phyloP scores from a whole-genome alignment of 2,113 vertebrate species.

The Tauraco erythrolophus region DNA sequence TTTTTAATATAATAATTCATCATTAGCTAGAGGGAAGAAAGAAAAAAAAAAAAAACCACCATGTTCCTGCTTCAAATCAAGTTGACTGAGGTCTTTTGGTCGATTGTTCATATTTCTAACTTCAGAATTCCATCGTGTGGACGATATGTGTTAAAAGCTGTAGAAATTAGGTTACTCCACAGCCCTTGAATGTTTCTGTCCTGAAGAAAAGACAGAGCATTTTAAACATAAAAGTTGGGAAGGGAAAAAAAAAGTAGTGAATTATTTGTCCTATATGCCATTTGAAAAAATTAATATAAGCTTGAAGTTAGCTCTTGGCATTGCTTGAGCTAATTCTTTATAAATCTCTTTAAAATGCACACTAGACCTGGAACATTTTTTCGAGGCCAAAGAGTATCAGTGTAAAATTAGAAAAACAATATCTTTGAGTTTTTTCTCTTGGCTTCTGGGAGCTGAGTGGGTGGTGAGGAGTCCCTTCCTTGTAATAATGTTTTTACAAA shows the following conservation, averaged over 20 bases:
- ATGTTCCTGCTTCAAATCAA: not conserved
- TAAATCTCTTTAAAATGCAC: constrained; percentile 29
- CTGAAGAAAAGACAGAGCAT: not conserved
- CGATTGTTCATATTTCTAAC: not conserved
- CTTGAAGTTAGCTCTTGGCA: constrained; percentile 6
- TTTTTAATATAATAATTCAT: constrained; percentile 62
- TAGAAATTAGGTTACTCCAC: not conserved
- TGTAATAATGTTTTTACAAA: constrained; percentile 38
- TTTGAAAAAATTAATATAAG: constrained; percentile 36
- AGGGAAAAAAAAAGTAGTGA: not conserved
- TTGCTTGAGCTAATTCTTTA: constrained; percentile 39
- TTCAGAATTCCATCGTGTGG: not conserved
- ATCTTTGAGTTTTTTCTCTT: constrained; percentile 33
- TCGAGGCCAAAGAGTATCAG: constrained; percentile 3
- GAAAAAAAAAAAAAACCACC: not conserved
- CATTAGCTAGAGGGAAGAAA: constrained; percentile 16
- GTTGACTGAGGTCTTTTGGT: not conserved
- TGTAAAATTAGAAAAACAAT: constrained; percentile 59
- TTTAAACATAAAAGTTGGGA: not conserved
- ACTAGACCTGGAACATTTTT: constrained; percentile 25
- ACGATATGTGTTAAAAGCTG: not conserved
- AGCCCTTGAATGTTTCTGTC: not conserved
- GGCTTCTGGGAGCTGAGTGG: constrained; percentile 64
- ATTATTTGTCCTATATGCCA: not conserved
- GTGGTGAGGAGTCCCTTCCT: constrained; percentile 44